Percentiles rank a stretch among this genome's conserved stretches.
These are phyloP conservation scores for Montipora sp. DNA, from an alignment of 64 coral and sea anemone species.

Conservation along the genomic window DNA sequence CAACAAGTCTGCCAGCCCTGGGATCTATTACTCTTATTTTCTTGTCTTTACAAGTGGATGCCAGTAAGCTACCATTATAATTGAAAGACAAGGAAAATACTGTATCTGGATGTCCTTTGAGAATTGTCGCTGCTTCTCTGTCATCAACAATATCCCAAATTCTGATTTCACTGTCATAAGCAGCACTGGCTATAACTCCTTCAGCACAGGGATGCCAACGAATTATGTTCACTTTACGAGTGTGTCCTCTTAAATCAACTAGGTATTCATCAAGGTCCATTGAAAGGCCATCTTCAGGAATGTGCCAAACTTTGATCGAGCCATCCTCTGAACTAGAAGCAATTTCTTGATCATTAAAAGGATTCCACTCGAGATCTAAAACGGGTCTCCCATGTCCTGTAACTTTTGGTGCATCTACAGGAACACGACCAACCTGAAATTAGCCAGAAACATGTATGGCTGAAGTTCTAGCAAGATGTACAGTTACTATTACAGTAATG, in stretches of 20 bases:
- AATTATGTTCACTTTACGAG: conserved; percentile 91
- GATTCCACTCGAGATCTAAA: conserved; percentile 94
- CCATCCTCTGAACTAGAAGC: conserved; percentile 93
- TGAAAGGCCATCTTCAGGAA: conserved; percentile 87
- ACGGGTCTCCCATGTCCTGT: conserved; percentile 80
- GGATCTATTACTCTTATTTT: conserved; percentile 96
- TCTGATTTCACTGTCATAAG: conserved; percentile 86
- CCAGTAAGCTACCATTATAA: conserved; percentile 91
- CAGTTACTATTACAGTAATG: too few relatives aligned
- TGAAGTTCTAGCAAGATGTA: not conserved
- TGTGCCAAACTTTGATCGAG: conserved; percentile 92
- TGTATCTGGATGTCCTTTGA: conserved; percentile 93
- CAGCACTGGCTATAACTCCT: conserved; percentile 94
- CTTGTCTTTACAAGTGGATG: conserved; percentile 96
- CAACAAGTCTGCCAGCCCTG: conserved; percentile 82
- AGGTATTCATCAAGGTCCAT: conserved; percentile 88
- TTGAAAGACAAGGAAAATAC: conserved; percentile 95
- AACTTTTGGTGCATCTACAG: conserved; percentile 83
- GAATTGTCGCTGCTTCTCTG: conserved; percentile 75
- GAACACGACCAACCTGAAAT: conserved; percentile 80
- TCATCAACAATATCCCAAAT: conserved; percentile 92
- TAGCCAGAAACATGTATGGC: not conserved
- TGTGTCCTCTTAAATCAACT: conserved; percentile 82
- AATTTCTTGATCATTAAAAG: conserved; percentile 93
- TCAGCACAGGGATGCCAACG: conserved; percentile 95